Base-by-base conservation (phyloP, 2,888 invertebrate genomes). In the Cheilosia impressa region DNA sequence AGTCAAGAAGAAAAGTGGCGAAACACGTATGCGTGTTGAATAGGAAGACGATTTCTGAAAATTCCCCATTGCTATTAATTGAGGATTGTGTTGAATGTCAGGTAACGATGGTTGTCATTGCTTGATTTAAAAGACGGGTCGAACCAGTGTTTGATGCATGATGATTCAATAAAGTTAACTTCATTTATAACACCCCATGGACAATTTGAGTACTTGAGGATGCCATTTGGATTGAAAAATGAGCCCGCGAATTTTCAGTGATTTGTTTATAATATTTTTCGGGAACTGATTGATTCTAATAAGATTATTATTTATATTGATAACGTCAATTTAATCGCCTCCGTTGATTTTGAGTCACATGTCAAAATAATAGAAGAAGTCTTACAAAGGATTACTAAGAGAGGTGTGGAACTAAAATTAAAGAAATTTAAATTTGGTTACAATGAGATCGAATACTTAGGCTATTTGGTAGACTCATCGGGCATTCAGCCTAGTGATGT, bases 61-160 rank as follows among this genome's bases (percentile, higher is more conserved):
- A 71, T 27, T 73, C 52, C 13, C 72, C 72, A 41, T 9, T 60
- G 34, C 72, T 50, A 15, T 57, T 73, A 19, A 65, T 73, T 19
- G 73, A 73, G 55, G 63, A 65, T 43, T 73, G 71, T 41, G 41
- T 71, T 27, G 71, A 60, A 34, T 60, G 52, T 45, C 55, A 6
- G 17, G 73, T 73, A 71, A 34, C 50, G 24, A 10, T 71, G 69
- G 55, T 68, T 55, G 19, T 55, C 66, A 22, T 27, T 55, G 17
- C 55, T 53, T 17, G 55, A 55, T 17, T 19, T 57, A 34, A 69
- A 47, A 41, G 62, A 50, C 5, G 52, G 60, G 38, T 72, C 55
- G 17, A 68, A 68, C 19, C 66, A 68, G 43, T 41, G 38, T 5
- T 19, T 9, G 27, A 53, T 66, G 41, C 66, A 66, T 53, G 17